Base-by-base conservation (phyloP, 2,888 invertebrate genomes). In the Drosophila robusta region DNA sequence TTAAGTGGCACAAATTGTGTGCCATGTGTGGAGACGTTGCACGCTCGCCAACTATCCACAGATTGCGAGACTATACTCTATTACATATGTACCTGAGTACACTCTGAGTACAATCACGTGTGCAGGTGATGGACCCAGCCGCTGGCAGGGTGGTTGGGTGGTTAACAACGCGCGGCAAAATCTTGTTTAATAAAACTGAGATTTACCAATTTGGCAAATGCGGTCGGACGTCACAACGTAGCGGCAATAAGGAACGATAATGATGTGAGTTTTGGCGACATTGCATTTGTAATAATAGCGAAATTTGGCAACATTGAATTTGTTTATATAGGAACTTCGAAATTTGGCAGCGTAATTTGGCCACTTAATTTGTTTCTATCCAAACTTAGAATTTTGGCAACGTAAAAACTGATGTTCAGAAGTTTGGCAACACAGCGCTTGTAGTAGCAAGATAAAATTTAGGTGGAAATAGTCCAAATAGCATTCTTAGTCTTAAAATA, bases 1-100 rank as follows among this genome's bases (percentile, higher is more conserved):
- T 89, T 86, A 87, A 83, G 87, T 88, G 83, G 75, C 85, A 81
- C 87, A 89, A 88, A 88, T 79, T 86, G 89, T 83, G 63, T 69
- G 80, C 66, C 79, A 73, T 78, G 68, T 74, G 79, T 63, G 89
- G 70, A 62, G 66, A 71, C 66, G 67, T 45, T 69, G 55, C 64
- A 60, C 49, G 56, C 44, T 47, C 47, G 66, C 51, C 57, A 75
- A 75, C 75, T 74, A 78, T 75, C 55, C 68, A 58, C 66, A 74
- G 65, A 57, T 64, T 54, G 60, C 38, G 32, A 62, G 42, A 52
- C 51, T 41, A 32, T 26, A 32, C 44, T 18, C 38, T 36, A 47
- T 11, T 36, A 51, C 24, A 58, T 47, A 47, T 58, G 72, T 45
- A n/a, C 36, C 14, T 32, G 5, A 12, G 50, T 26, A 38, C 41